Conservation (phyloP, 2,888 invertebrate species). For the Omphaloscelis lunosa region DNA sequence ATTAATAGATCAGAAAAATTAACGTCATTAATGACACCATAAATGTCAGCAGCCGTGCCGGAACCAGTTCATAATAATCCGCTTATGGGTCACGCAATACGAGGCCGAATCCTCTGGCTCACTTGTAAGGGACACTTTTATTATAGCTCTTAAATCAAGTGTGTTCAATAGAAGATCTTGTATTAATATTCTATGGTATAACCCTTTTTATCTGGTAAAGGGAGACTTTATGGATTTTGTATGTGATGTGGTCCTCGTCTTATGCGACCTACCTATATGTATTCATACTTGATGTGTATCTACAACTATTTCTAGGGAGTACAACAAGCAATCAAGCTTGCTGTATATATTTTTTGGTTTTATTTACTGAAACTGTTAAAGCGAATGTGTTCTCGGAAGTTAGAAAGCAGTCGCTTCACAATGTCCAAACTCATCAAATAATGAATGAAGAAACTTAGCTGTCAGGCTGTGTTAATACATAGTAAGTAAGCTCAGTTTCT, state of each 20-base stretch:
- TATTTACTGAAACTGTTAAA: neutral
- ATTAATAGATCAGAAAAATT: slow-evolving; percentile 57
- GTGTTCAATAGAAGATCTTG: slow-evolving; percentile 39
- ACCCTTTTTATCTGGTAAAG: slow-evolving; percentile 41
- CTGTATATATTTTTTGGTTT: neutral
- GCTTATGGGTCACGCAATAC: slow-evolving; percentile 66
- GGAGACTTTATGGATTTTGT: slow-evolving; percentile 20
- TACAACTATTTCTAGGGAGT: neutral
- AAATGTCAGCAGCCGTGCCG: slow-evolving; percentile 56
- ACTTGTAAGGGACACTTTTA: slow-evolving; percentile 55
- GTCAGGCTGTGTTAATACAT: neutral
- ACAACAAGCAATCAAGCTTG: neutral
- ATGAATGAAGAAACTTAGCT: neutral
- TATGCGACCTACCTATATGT: neutral
- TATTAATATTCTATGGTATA: slow-evolving; percentile 44
- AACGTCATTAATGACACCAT: slow-evolving; percentile 51
- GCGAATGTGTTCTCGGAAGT: neutral
- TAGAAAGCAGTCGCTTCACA: neutral
- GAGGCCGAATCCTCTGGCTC: slow-evolving; percentile 44
- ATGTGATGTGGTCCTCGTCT: slow-evolving; percentile 13
- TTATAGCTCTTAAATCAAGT: slow-evolving; percentile 45
- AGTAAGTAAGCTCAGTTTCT: neutral
- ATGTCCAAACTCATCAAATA: slow-evolving; percentile 23
- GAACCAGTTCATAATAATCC: slow-evolving; percentile 55
- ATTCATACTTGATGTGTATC: neutral